phyloP scores from a whole-genome alignment of 2,113 vertebrate genomes.

The Todiramphus chloris region DNA sequence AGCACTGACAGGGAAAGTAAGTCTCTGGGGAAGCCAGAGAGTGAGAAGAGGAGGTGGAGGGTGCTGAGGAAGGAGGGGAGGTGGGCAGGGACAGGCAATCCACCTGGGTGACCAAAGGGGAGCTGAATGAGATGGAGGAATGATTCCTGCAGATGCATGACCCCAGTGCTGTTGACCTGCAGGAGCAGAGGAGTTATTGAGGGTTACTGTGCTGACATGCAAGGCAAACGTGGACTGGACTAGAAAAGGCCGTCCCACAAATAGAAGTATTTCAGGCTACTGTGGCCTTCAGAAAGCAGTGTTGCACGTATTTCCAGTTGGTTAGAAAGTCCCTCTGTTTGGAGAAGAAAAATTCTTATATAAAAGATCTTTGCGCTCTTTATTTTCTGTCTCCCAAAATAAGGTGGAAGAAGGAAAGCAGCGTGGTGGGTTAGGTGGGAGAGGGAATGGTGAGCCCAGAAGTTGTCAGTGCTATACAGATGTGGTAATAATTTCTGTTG shows the following conservation, averaged over 20 bases:
- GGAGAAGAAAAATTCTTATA: neutral
- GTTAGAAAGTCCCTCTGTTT: neutral
- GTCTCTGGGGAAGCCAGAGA: neutral
- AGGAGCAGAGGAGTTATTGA: neutral
- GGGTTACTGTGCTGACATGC: neutral
- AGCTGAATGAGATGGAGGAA: neutral
- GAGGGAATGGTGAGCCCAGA: neutral
- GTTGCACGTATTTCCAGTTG: neutral
- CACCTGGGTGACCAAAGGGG: accelerated
- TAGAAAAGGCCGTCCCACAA: neutral
- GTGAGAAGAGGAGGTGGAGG: neutral
- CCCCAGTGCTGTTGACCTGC: neutral
- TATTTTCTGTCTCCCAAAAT: neutral
- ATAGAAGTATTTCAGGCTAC: neutral
- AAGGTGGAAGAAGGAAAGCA: neutral
- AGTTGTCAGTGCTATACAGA: neutral
- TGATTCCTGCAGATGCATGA: neutral
- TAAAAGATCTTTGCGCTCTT: neutral
- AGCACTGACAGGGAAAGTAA: neutral
- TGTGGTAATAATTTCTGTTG: neutral
- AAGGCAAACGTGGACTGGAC: neutral
- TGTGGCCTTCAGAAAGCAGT: neutral
- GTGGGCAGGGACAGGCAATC: neutral
- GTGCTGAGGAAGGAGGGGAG: neutral
- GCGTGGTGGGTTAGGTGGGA: neutral